Evolutionary conservation across 2,797 vertebrate species (phyloP).

Genomic region (Falco concolor): DNA sequence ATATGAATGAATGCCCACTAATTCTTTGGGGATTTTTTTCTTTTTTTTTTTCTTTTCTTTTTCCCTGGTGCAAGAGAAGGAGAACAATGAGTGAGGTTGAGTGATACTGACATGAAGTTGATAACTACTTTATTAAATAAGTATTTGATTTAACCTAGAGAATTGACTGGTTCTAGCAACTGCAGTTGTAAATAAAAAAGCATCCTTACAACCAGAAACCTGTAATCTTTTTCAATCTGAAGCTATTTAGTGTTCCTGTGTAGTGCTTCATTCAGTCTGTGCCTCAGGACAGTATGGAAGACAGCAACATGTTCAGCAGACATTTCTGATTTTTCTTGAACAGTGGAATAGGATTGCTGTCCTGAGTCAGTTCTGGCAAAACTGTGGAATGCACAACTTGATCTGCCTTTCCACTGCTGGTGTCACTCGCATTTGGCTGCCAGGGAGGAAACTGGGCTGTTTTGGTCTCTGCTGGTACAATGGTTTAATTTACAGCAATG

Average conservation of each 20-base stretch:
- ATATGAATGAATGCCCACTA: background rate
- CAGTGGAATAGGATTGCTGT: background rate
- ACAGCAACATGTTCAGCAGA: background rate
- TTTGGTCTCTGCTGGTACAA: slow-evolving; percentile 39
- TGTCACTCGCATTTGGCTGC: background rate
- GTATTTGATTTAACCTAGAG: background rate
- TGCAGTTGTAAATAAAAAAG: background rate
- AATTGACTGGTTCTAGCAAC: background rate
- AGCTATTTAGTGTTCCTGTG: background rate
- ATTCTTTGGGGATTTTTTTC: no score
- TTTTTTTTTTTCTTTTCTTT: background rate
- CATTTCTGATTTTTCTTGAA: background rate
- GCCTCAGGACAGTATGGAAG: background rate
- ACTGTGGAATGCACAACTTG: background rate
- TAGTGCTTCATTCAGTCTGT: background rate
- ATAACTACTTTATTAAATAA: background rate
- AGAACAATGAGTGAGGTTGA: background rate
- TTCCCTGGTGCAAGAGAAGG: background rate
- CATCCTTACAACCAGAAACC: background rate
- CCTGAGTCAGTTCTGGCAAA: background rate
- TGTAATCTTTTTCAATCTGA: background rate
- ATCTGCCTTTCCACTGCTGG: background rate
- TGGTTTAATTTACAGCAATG: background rate
- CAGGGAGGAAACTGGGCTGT: slow-evolving; percentile 25
- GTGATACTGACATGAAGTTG: background rate